Evolutionary conservation across 1,140 invertebrate genomes (phyloP).

Genomic region (Calliphora vicina): DNA sequence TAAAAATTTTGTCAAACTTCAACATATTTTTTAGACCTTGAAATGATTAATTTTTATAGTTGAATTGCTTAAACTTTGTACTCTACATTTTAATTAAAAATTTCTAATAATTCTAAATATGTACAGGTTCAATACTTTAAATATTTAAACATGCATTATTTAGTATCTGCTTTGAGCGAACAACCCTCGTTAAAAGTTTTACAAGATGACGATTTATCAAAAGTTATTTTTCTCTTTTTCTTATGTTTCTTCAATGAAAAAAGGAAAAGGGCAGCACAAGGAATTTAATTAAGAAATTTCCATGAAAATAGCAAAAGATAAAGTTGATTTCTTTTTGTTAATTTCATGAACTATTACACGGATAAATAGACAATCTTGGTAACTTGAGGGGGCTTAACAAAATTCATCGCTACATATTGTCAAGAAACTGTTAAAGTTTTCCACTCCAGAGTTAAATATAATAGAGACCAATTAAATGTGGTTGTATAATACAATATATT

Average conservation of each 20-base stretch:
- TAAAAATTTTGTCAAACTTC: too few relatives aligned
- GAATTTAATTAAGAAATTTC: slow-evolving; percentile 35
- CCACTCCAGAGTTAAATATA: neutral
- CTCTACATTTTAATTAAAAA: too few relatives aligned
- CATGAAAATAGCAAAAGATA: slow-evolving; percentile 27
- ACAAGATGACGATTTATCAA: slow-evolving; percentile 26
- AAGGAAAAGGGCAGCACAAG: slow-evolving; percentile 3
- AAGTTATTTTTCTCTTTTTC: neutral
- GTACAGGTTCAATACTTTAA: too few relatives aligned
- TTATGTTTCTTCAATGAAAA: neutral
- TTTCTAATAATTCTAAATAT: too few relatives aligned
- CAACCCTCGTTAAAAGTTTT: too few relatives aligned
- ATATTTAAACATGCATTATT: too few relatives aligned
- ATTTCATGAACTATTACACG: neutral
- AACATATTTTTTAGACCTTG: too few relatives aligned
- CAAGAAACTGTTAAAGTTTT: neutral
- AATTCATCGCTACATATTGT: neutral
- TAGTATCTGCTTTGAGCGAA: too few relatives aligned
- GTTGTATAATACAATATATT: too few relatives aligned
- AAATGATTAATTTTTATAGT: too few relatives aligned
- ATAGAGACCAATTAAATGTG: neutral
- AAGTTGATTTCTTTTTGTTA: slow-evolving; percentile 28
- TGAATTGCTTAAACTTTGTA: too few relatives aligned
- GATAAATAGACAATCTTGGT: neutral
- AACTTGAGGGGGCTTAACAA: neutral